These are phyloP conservation scores for Fissipunctia ypsillon DNA, from an alignment of 2,888 invertebrate species.

Conservation along the genomic window DNA sequence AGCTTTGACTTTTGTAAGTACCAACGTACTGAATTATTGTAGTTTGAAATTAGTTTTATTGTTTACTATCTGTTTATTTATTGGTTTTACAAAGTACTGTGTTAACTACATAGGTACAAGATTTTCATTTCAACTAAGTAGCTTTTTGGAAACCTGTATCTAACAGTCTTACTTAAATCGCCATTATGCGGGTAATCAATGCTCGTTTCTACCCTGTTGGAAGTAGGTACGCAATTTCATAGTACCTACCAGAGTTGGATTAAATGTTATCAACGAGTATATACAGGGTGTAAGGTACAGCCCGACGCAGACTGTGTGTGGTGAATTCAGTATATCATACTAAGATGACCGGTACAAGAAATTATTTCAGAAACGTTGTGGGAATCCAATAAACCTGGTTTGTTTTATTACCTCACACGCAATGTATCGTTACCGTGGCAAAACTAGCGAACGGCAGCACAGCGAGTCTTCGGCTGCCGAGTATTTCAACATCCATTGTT, in stretches of 20 bases:
- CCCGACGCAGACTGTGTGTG: no score
- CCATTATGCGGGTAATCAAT: constrained; percentile 9
- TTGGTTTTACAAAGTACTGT: constrained; percentile 1
- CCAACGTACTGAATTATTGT: constrained; percentile 26
- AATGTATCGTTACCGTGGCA: no score
- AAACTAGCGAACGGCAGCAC: no score
- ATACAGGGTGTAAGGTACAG: no score
- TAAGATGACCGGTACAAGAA: no score
- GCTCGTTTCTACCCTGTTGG: neutral
- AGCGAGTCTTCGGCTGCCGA: no score
- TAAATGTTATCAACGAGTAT: neutral
- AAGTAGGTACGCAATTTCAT: neutral
- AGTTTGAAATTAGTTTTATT: constrained; percentile 46
- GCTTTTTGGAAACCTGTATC: neutral
- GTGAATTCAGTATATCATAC: no score
- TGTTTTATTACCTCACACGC: no score
- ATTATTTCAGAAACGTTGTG: no score
- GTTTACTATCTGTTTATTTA: constrained; percentile 1
- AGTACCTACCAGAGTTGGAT: neutral
- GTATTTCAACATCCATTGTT: no score
- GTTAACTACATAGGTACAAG: neutral
- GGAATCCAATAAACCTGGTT: no score
- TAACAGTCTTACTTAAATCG: neutral
- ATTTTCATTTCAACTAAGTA: neutral
- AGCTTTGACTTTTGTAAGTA: constrained; percentile 27